Evolutionary conservation across 1,140 invertebrate species (phyloP).

Genomic region (Cryptotermes secundus): DNA sequence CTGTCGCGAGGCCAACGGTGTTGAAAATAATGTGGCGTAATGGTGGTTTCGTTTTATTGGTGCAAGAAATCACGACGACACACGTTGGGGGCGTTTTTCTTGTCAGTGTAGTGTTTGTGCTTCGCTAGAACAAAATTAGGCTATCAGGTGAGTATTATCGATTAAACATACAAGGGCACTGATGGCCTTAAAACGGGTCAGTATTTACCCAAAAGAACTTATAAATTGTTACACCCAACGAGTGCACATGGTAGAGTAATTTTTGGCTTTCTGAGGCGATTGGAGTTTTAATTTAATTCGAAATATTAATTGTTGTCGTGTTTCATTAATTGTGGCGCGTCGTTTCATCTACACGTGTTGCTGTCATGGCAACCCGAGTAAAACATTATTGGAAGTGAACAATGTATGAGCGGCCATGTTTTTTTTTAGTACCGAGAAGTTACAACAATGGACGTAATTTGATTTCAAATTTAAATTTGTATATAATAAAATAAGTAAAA

Average conservation of each 20-base stretch:
- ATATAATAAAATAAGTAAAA: too few relatives aligned
- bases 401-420: neutral
- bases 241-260: neutral
- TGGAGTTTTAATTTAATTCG: too few relatives aligned
- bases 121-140: neutral
- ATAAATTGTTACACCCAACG: neutral
- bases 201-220: neutral
- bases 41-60: neutral
- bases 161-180: neutral
- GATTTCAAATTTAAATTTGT: too few relatives aligned
- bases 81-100: too few relatives aligned
- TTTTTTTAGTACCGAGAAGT: neutral
- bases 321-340: too few relatives aligned
- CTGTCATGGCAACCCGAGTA: neutral
- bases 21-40: neutral
- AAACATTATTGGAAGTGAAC: slow-evolving; percentile 12
- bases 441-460: neutral
- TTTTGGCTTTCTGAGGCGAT: neutral
- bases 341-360: neutral
- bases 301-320: too few relatives aligned
- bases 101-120: too few relatives aligned
- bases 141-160: neutral
- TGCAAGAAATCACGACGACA: neutral
- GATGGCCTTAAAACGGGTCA: neutral
- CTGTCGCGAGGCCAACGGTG: neutral